Conservation (phyloP, 2,797 vertebrate species). For the Poeciliopsis infans region DNA sequence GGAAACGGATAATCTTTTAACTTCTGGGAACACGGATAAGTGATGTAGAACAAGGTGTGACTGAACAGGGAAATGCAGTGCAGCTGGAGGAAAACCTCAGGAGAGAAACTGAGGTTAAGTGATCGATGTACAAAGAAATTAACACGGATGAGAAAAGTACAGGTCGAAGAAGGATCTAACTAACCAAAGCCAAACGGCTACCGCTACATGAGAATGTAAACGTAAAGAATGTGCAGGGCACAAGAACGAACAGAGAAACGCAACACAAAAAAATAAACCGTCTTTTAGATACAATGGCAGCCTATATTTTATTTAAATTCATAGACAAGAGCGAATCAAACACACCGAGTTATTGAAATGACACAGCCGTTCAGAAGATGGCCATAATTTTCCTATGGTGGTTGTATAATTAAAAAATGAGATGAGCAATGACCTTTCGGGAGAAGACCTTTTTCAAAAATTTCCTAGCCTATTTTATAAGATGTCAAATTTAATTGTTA, state of each 20-base stretch:
- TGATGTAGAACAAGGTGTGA: background rate
- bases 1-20: background rate
- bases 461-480: background rate
- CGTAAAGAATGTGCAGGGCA: background rate
- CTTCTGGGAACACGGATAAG: background rate
- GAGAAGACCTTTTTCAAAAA: background rate
- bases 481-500: background rate
- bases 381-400: background rate
- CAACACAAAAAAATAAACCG: background rate
- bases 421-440: background rate
- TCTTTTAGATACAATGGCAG: background rate
- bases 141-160: background rate
- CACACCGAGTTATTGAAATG: background rate
- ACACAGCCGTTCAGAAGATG: background rate
- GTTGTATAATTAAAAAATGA: background rate
- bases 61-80: background rate
- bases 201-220: background rate
- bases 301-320: background rate
- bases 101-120: background rate
- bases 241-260: background rate
- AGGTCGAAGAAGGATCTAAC: background rate
- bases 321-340: background rate
- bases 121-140: background rate
- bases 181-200: background rate
- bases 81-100: background rate